Conservation (phyloP, 2,113 vertebrate genomes). For the Rhinolophus ferrumequinum region DNA sequence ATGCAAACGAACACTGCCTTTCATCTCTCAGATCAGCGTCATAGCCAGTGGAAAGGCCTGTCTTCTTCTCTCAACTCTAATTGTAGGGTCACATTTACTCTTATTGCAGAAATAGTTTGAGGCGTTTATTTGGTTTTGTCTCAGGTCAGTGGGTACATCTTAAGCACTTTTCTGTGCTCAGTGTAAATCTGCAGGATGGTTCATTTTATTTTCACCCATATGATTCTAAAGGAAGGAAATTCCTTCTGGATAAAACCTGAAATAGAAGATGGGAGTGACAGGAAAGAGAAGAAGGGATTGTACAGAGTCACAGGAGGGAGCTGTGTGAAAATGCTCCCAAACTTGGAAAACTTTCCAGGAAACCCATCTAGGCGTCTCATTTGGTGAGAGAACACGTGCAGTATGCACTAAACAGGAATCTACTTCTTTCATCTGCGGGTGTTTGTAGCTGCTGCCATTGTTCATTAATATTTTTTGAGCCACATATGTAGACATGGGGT, state of each 20-base stretch:
- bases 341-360: neutral
- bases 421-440: rapidly evolving
- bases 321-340: neutral
- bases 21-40: conserved; percentile 68
- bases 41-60: conserved; percentile 37
- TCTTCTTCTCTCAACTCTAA: conserved; percentile 53
- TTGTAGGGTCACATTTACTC: conserved; percentile 73
- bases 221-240: neutral
- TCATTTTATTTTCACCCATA: conserved; percentile 64
- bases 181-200: neutral
- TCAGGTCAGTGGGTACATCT: conserved; percentile 49
- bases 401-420: neutral
- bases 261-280: neutral
- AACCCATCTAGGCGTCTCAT: neutral
- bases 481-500: neutral
- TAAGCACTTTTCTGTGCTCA: neutral
- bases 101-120: conserved; percentile 55
- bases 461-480: neutral
- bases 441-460: neutral
- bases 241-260: neutral
- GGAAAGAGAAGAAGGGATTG: neutral
- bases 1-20: conserved; percentile 72
- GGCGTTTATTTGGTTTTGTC: conserved; percentile 69
- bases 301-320: neutral
- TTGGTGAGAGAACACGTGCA: neutral